Evolutionary conservation across 2,113 vertebrate genomes (phyloP).

Genomic region (Halcyon malimbica): DNA sequence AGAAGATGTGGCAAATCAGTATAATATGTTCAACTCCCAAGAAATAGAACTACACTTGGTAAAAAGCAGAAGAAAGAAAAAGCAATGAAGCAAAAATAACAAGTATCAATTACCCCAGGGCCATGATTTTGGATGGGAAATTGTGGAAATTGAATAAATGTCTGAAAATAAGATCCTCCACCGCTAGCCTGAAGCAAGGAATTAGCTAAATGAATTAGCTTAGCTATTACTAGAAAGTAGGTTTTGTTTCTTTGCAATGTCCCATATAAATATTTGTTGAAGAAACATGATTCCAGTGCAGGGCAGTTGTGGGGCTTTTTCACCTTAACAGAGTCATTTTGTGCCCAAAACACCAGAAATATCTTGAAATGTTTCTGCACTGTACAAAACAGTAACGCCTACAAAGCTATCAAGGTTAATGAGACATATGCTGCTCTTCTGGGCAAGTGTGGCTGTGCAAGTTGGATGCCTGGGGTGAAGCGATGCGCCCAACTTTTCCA

Average conservation of each 20-base stretch:
- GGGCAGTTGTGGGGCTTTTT: not conserved
- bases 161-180: not conserved
- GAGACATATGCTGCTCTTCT: slow-evolving; percentile 15
- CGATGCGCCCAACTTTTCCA: not conserved
- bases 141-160: slow-evolving; percentile 1
- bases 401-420: slow-evolving; percentile 36
- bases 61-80: not conserved
- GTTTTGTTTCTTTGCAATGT: not conserved
- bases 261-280: not conserved
- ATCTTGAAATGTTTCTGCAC: not conserved
- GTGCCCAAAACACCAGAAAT: not conserved
- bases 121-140: not conserved
- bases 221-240: not conserved
- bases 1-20: not conserved
- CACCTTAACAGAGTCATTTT: not conserved
- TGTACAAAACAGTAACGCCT: slow-evolving; percentile 2
- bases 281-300: not conserved
- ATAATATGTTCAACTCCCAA: not conserved
- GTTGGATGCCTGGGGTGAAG: not conserved
- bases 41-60: not conserved
- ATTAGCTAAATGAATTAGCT: not conserved
- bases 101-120: not conserved
- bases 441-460: not conserved
- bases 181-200: not conserved
- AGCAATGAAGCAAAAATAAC: not conserved